phyloP scores from a whole-genome alignment of 2,113 vertebrate genomes.

The Spermophilus dauricus region DNA sequence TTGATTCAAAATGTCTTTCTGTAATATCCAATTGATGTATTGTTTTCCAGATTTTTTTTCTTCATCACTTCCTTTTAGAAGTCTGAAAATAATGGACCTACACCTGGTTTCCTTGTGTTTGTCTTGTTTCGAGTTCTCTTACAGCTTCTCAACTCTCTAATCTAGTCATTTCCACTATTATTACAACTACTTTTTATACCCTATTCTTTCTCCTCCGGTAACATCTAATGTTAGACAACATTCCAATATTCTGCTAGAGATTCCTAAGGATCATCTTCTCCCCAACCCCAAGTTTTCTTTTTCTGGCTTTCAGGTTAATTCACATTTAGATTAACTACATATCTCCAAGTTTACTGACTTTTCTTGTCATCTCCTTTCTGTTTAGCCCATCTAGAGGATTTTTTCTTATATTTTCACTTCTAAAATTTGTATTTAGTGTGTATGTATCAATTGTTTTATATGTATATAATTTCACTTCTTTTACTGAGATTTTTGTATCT shows the following conservation, averaged over 20 bases:
- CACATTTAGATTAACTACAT: not conserved
- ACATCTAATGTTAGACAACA: not conserved
- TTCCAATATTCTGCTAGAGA: not conserved
- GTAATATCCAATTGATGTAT: not conserved
- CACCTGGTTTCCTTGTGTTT: not conserved
- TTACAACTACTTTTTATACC: not conserved
- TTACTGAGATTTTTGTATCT: not conserved
- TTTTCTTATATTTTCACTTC: not conserved
- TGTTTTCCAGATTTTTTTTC: not conserved
- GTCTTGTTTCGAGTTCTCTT: not conserved
- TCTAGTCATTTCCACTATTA: not conserved
- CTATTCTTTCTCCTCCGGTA: not conserved
- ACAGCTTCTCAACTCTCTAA: not conserved
- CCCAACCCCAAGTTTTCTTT: not conserved
- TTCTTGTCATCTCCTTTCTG: not conserved
- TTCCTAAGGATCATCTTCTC: not conserved
- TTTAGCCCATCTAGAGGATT: not conserved
- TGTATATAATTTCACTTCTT: not conserved
- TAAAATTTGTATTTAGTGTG: not conserved
- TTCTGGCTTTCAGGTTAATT: not conserved
- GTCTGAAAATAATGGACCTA: not conserved
- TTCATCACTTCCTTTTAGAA: not conserved
- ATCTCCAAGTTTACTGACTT: not conserved
- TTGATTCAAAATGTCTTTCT: not conserved
- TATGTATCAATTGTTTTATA: not conserved